phyloP scores from a whole-genome alignment of 2,797 vertebrate species.

The Rhabdomys pumilio region DNA sequence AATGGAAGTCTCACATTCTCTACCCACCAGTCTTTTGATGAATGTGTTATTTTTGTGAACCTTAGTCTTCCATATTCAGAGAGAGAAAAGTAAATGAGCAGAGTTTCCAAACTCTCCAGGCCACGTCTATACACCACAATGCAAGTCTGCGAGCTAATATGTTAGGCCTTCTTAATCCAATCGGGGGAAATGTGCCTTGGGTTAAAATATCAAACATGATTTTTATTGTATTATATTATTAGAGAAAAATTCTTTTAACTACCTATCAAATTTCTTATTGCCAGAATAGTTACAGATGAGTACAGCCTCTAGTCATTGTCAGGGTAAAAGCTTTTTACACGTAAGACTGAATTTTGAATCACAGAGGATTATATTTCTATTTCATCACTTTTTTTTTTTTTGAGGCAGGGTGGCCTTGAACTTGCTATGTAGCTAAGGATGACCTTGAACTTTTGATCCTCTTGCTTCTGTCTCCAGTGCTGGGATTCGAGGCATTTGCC shows the following conservation, averaged over 20 bases:
- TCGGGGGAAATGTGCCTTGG: not conserved
- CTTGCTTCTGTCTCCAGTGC: not conserved
- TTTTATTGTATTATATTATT: conserved; percentile 46
- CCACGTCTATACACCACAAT: not conserved
- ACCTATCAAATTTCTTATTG: conserved; percentile 49
- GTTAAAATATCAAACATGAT: conserved; percentile 63
- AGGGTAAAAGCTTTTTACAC: conserved; percentile 61
- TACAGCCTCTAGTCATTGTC: conserved; percentile 33
- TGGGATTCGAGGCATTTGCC: not conserved
- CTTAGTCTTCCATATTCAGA: conserved; percentile 58
- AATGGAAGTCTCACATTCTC: conserved; percentile 15
- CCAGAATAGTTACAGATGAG: conserved; percentile 35
- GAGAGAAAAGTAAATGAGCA: conserved; percentile 42
- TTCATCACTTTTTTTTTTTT: no score
- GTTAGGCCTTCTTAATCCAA: conserved; percentile 57
- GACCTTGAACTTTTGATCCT: not conserved
- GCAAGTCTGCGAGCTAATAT: conserved; percentile 51
- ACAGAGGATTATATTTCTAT: conserved; percentile 1
- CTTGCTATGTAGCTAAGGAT: not conserved
- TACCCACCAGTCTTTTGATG: conserved; percentile 31
- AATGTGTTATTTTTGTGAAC: conserved; percentile 48
- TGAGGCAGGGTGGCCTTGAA: not conserved
- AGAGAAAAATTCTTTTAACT: conserved; percentile 52
- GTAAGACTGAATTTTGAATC: conserved; percentile 56
- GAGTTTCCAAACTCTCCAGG: conserved; percentile 50